Evolutionary conservation across 2,888 invertebrate species (phyloP).

Genomic region (Crioceris asparagi): DNA sequence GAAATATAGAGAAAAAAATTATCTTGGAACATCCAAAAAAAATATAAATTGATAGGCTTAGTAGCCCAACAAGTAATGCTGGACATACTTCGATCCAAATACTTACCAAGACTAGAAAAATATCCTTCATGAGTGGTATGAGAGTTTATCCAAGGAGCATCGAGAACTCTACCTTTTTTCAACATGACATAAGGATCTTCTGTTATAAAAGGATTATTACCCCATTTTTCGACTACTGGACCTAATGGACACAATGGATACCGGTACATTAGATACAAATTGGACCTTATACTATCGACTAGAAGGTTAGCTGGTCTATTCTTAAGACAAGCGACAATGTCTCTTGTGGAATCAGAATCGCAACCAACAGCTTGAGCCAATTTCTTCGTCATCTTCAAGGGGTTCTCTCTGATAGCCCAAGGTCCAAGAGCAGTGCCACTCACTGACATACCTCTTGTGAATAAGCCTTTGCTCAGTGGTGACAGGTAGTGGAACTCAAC

Average conservation of each 20-base stretch:
- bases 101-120: background rate
- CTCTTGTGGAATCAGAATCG: slow-evolving; percentile 39
- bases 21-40: too few relatives aligned
- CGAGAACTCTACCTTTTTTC: slow-evolving; percentile 46
- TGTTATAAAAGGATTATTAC: slow-evolving; percentile 51
- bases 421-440: slow-evolving; percentile 57
- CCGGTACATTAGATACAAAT: slow-evolving; percentile 28
- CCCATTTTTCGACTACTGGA: slow-evolving; percentile 30
- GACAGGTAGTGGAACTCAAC: slow-evolving; percentile 34
- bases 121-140: slow-evolving; percentile 57
- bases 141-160: slow-evolving; percentile 57
- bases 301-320: slow-evolving; percentile 4
- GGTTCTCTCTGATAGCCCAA: slow-evolving; percentile 42
- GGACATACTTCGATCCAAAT: too few relatives aligned
- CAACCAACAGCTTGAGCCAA: slow-evolving; percentile 53
- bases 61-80: too few relatives aligned
- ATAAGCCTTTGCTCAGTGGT: slow-evolving; percentile 32
- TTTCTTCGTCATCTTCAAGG: slow-evolving; percentile 47
- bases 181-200: slow-evolving; percentile 53
- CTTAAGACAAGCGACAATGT: slow-evolving; percentile 52
- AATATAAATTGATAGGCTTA: too few relatives aligned
- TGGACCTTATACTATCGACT: too few relatives aligned
- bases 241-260: slow-evolving; percentile 26
- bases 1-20: too few relatives aligned
- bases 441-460: slow-evolving; percentile 54